Conservation (phyloP, 2,113 vertebrate genomes). For the Ciconia maguari region DNA sequence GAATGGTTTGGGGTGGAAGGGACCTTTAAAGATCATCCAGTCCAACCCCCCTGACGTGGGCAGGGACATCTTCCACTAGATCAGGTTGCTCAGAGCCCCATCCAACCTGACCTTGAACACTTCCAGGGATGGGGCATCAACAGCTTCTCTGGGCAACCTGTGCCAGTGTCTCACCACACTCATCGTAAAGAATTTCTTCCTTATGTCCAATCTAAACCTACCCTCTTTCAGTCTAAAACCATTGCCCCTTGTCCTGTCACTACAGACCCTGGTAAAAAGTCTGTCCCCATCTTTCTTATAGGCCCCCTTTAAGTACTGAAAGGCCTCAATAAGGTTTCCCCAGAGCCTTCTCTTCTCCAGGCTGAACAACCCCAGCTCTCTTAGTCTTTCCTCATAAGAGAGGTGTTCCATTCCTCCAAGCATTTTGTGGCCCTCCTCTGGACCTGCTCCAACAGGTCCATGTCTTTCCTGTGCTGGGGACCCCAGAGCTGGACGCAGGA, state of each 20-base stretch:
- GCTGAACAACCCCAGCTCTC: not conserved
- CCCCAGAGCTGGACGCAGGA: not conserved
- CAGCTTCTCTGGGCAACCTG: not conserved
- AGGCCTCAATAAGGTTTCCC: not conserved
- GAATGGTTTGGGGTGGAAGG: not conserved
- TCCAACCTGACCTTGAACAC: not conserved
- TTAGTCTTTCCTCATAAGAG: not conserved
- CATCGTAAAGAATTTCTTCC: not conserved
- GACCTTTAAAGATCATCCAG: not conserved
- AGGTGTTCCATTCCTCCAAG: not conserved
- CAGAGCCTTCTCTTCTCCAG: not conserved
- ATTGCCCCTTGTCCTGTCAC: not conserved
- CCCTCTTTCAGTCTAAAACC: not conserved
- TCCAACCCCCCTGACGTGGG: not conserved
- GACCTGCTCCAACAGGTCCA: rapidly evolving
- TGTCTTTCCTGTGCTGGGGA: not conserved
- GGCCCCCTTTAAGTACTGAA: not conserved
- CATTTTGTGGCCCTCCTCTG: not conserved
- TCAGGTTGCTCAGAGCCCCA: not conserved
- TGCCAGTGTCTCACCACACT: not conserved
- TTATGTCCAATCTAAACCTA: not conserved
- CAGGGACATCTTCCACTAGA: not conserved
- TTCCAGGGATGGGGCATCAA: not conserved
- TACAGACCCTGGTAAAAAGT: not conserved
- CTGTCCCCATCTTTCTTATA: not conserved